Base-by-base conservation (phyloP, 2,888 invertebrate genomes). In the Geophilus truncorum region DNA sequence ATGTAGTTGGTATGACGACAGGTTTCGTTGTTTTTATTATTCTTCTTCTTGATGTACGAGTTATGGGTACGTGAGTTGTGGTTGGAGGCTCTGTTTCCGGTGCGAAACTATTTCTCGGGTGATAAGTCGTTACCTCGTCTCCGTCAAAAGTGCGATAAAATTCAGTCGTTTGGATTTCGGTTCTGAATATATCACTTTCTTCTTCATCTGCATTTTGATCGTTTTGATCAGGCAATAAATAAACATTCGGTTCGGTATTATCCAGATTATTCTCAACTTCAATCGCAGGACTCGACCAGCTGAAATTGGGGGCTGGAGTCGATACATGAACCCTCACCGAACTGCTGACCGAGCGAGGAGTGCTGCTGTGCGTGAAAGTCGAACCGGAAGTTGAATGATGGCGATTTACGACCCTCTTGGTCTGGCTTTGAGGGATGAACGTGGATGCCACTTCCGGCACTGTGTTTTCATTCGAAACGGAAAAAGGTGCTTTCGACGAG, bases 121-220 rank as follows among this genome's bases (percentile, higher is more conserved):
- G 79, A 18, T 79, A 79, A 2, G 79, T 79, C n/a, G 79, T 79
- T 18, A 79, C 57, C 30, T 79, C 62, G 62, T 77, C 30, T 12
- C 15, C 77, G 15, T 23, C 28, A 10, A 25, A 70, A 70, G 70
- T 70, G 70, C 70, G 70, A 25, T 70, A 62, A 21, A 62, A 62
- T 23, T 62, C 57, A 62, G 57, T 62, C 10, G 57, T 62, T 62
- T 62, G 57, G 5, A 62, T 21, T 62, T 62, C 57, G n/a, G 57
- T 62, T 62, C 23, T 62, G 57, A 62, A 62, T 23, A 62, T 62
- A 62, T 62, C 57, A 23, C 57, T 62, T 62, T 62, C 57, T 18
- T 62, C 57, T 10, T 18, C n/a, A 18, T 62, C 57, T 6, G 57
- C n/a, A n/a, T n/a, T n/a, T n/a, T n/a, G n/a, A n/a, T n/a, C 57